Percentiles rank a stretch among this genome's conserved stretches.
Evolutionary conservation across 64 coral and sea anemone genomes (phyloP).

Genomic region (Cladopsammia gracilis): DNA sequence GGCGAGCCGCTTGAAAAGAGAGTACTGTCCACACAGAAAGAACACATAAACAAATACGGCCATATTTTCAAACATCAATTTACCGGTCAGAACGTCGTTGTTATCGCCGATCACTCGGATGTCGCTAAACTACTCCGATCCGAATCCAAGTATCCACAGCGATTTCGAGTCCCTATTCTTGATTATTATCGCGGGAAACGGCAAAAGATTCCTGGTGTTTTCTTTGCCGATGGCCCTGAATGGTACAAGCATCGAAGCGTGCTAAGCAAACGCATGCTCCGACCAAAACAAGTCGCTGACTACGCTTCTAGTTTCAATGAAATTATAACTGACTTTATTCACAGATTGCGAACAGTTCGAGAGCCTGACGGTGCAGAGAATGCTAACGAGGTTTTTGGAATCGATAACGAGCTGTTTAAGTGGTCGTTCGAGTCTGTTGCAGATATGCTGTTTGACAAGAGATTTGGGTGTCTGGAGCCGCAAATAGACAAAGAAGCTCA

Average conservation of each 20-base stretch:
- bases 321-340: slow-evolving; percentile 50
- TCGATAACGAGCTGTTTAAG: slow-evolving; percentile 72
- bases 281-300: slow-evolving; percentile 70
- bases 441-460: slow-evolving; percentile 67
- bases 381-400: slow-evolving; percentile 43
- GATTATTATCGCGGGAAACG: slow-evolving; percentile 65
- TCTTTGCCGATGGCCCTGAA: slow-evolving; percentile 66
- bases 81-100: not conserved
- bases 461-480: slow-evolving; percentile 60
- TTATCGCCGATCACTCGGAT: slow-evolving; percentile 41
- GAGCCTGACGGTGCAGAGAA: slow-evolving; percentile 5
- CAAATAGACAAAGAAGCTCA: slow-evolving; percentile 45
- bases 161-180: slow-evolving; percentile 36
- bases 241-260: slow-evolving; percentile 72
- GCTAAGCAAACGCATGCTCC: slow-evolving; percentile 66
- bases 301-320: slow-evolving; percentile 56
- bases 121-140: slow-evolving; percentile 49
- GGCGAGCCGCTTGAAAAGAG: slow-evolving; percentile 41
- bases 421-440: slow-evolving; percentile 86
- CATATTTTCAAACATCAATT: slow-evolving; percentile 4
- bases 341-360: slow-evolving; percentile 4
- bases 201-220: slow-evolving; percentile 54
- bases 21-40: slow-evolving; percentile 3
- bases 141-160: slow-evolving; percentile 74
- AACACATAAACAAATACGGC: slow-evolving; percentile 45